Evolutionary conservation across 2,797 vertebrate species (phyloP).

Genomic region (Coilia nasus): DNA sequence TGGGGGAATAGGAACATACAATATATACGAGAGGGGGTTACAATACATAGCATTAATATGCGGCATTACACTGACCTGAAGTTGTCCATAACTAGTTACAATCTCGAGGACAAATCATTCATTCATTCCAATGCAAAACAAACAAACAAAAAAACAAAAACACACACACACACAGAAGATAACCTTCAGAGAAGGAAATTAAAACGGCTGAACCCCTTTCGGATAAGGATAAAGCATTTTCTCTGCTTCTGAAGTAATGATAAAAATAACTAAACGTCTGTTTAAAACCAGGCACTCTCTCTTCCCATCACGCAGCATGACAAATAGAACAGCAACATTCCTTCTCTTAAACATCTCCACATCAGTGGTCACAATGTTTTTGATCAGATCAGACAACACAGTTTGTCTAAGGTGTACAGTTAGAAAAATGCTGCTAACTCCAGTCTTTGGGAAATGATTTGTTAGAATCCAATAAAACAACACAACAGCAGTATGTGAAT

Average conservation of each 20-base stretch:
- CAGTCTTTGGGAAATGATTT: slow-evolving; percentile 9
- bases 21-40: slow-evolving; percentile 58
- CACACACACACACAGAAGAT: slow-evolving; percentile 24
- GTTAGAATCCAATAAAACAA: background rate
- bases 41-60: slow-evolving; percentile 67
- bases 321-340: slow-evolving; percentile 42
- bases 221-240: slow-evolving; percentile 49
- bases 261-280: slow-evolving; percentile 62
- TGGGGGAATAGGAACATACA: slow-evolving; percentile 53
- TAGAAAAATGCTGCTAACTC: slow-evolving; percentile 22
- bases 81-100: slow-evolving; percentile 64
- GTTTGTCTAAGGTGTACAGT: background rate
- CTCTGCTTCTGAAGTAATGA: slow-evolving; percentile 52
- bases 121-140: slow-evolving; percentile 51
- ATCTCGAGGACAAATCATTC: slow-evolving; percentile 58
- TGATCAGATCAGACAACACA: background rate
- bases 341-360: slow-evolving; percentile 30
- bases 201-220: slow-evolving; percentile 29
- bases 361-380: slow-evolving; percentile 42
- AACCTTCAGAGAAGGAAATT: background rate
- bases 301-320: slow-evolving; percentile 49
- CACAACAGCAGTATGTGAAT: slow-evolving; percentile 16
- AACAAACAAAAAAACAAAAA: slow-evolving; percentile 45
- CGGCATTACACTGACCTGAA: slow-evolving; percentile 63
- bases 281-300: slow-evolving; percentile 69